A percentile compares a stretch with the other conserved stretches of the same genome.
These are phyloP conservation scores for Tetraodon nigroviridis DNA, from an alignment of 2,113 vertebrate species.

Conservation along the genomic window DNA sequence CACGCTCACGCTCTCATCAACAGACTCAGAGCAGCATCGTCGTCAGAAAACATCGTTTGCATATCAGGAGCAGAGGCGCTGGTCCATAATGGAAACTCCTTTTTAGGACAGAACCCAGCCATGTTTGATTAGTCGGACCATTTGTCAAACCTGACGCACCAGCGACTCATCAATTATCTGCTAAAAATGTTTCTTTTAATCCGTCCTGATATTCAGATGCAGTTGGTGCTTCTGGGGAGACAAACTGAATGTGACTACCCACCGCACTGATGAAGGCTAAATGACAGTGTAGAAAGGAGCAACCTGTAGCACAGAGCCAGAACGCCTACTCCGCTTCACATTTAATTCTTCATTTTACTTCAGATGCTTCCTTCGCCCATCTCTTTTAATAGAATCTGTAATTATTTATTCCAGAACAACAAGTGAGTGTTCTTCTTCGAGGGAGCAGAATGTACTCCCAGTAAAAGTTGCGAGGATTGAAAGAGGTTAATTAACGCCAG, in stretches of 20 bases:
- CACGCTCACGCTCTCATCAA: background rate
- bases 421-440: too few species aligned
- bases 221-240: background rate
- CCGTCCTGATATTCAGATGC: background rate
- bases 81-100: background rate
- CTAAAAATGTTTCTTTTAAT: background rate
- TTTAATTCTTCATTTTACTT: too few species aligned
- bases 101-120: background rate
- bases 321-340: too few species aligned
- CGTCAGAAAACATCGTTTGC: background rate
- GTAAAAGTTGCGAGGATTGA: too few species aligned
- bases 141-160: background rate
- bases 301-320: background rate
- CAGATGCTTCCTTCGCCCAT: too few species aligned
- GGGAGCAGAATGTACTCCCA: too few species aligned
- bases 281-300: background rate
- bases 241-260: background rate
- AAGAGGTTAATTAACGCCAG: too few species aligned
- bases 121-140: background rate
- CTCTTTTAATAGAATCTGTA: too few species aligned
- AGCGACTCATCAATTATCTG: slow-evolving; percentile 3
- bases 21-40: too few species aligned
- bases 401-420: too few species aligned
- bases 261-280: slow-evolving; percentile 1
- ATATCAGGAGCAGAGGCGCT: background rate